phyloP scores from a whole-genome alignment of 2,888 invertebrate genomes.

The Pherbina coryleti region DNA sequence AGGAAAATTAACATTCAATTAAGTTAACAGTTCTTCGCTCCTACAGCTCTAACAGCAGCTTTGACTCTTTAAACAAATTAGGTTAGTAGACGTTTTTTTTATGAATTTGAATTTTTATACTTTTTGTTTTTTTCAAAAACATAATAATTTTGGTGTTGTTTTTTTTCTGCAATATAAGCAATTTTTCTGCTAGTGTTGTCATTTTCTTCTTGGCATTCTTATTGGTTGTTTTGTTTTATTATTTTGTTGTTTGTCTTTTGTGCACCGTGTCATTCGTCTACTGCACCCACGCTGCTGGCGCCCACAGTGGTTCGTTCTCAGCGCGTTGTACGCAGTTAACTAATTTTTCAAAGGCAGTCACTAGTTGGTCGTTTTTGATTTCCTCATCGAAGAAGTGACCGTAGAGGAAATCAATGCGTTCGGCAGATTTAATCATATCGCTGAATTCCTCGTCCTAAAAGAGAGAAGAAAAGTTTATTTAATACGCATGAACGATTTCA shows the following conservation, averaged over 20 bases:
- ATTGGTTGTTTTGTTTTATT: conserved; percentile 47
- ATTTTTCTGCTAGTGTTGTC: conserved; percentile 13
- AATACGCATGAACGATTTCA: not conserved
- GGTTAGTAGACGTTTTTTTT: not conserved
- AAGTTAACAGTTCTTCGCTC: no score
- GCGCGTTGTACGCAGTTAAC: conserved; percentile 84
- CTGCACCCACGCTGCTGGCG: conserved; percentile 94
- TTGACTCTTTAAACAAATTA: not conserved
- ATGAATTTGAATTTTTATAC: not conserved
- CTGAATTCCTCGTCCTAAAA: conserved; percentile 90
- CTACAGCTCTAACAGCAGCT: no score
- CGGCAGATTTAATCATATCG: conserved; percentile 87
- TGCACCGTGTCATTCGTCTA: conserved; percentile 27
- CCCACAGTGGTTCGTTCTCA: conserved; percentile 95
- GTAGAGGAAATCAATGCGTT: conserved; percentile 91
- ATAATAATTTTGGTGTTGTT: conserved; percentile 24
- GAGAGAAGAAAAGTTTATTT: conserved; percentile 15
- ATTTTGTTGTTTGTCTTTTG: conserved; percentile 44
- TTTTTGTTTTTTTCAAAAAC: not conserved
- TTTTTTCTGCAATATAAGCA: conserved; percentile 6
- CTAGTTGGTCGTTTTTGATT: conserved; percentile 92
- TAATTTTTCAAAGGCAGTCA: conserved; percentile 87
- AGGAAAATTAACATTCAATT: no score
- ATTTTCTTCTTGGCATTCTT: conserved; percentile 47
- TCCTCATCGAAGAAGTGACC: conserved; percentile 95